Conservation (phyloP, 2,113 vertebrate species). For the Baryphthengus martii region DNA sequence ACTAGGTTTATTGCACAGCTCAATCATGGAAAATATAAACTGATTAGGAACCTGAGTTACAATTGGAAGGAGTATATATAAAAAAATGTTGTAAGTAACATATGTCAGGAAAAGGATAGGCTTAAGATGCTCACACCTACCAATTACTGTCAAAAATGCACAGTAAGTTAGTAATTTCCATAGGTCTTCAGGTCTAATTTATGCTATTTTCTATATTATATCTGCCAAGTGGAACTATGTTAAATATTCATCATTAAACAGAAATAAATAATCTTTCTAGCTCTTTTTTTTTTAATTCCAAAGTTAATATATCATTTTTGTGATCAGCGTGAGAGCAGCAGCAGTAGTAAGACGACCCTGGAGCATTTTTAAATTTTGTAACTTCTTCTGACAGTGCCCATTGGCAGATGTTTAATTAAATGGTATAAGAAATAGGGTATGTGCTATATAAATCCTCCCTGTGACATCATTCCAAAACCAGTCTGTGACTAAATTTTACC, state of each 20-base stretch:
- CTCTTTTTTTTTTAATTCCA: not conserved
- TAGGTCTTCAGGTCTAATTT: not conserved
- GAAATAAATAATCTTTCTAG: not conserved
- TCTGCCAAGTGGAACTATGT: not conserved
- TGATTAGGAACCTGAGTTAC: not conserved
- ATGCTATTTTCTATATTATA: not conserved
- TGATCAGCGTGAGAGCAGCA: not conserved
- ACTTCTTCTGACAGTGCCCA: not conserved
- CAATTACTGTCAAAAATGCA: not conserved
- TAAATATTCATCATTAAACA: not conserved
- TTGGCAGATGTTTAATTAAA: not conserved
- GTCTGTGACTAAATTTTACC: not conserved
- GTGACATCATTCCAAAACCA: not conserved
- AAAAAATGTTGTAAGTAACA: not conserved
- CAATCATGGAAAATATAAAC: not conserved
- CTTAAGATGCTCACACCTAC: not conserved
- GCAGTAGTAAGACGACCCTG: not conserved
- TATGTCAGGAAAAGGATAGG: accelerated
- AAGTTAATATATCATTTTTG: not conserved
- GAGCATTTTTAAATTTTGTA: not conserved
- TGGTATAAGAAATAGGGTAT: not conserved
- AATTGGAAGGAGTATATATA: not conserved
- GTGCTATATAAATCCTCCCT: not conserved
- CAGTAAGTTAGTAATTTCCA: not conserved
- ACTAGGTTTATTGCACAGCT: not conserved